phyloP scores from a whole-genome alignment of 2,113 vertebrate genomes.

The Diphyllodes magnificus region DNA sequence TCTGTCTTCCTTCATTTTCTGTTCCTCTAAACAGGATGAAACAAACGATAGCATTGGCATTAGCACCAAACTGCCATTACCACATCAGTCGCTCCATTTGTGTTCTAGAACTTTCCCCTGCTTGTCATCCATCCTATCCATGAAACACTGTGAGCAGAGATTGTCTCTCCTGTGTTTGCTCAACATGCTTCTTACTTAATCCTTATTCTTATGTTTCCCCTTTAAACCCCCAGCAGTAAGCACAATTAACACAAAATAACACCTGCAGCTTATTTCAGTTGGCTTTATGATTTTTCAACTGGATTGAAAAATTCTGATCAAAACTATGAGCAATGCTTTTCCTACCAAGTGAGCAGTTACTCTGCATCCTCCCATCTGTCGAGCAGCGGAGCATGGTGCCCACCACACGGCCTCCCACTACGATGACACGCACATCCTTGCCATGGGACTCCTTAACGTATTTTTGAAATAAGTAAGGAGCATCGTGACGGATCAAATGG shows the following conservation, averaged over 20 bases:
- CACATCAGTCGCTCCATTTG: not conserved
- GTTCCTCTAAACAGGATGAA: not conserved
- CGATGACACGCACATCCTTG: conserved; percentile 80
- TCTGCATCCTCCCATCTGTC: conserved; percentile 82
- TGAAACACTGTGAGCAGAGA: not conserved
- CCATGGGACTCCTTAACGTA: conserved; percentile 81
- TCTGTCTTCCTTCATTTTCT: not conserved
- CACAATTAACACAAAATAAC: not conserved
- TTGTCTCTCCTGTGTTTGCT: not conserved
- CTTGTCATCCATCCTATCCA: not conserved
- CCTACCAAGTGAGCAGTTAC: conserved; percentile 82
- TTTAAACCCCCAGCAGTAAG: not conserved
- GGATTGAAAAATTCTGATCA: not conserved
- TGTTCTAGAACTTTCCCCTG: not conserved
- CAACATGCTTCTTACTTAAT: not conserved
- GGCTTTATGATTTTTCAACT: not conserved
- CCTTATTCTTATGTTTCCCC: not conserved
- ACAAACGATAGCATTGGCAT: not conserved
- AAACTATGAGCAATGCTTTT: not conserved
- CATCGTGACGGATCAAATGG: conserved; percentile 81
- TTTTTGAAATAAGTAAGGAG: conserved; percentile 82
- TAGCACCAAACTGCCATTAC: not conserved
- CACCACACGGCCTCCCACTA: conserved; percentile 80
- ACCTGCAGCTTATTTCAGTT: not conserved
- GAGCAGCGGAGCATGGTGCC: conserved; percentile 83